These are phyloP conservation scores for Megaceryle alcyon DNA, from an alignment of 2,797 vertebrate genomes.

Conservation along the genomic window DNA sequence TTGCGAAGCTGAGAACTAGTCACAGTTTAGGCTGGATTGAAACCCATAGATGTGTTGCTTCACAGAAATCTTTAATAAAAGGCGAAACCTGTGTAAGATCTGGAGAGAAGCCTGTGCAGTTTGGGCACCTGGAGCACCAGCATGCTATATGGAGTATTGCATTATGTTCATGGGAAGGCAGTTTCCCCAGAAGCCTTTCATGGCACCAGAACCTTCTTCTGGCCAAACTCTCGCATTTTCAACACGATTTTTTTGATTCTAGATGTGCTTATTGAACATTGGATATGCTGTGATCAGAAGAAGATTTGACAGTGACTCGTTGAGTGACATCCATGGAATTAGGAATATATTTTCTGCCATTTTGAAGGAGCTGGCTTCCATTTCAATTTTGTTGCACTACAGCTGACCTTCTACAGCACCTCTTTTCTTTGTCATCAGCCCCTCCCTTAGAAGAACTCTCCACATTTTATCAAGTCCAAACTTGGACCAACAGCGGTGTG, in stretches of 20 bases:
- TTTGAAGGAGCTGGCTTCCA: neutral
- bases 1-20: neutral
- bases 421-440: neutral
- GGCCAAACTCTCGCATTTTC: neutral
- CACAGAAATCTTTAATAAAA: neutral
- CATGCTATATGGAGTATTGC: neutral
- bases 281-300: neutral
- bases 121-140: neutral
- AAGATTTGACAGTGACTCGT: neutral
- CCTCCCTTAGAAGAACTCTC: neutral
- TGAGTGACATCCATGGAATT: neutral
- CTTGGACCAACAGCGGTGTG: neutral
- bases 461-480: conserved; percentile 9
- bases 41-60: neutral
- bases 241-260: neutral
- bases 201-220: neutral
- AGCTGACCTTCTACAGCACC: neutral
- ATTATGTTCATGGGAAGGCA: neutral
- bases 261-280: neutral
- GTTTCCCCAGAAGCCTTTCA: neutral
- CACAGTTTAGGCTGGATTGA: neutral
- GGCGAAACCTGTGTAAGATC: neutral
- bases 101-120: neutral
- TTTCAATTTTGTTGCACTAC: neutral
- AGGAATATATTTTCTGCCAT: neutral